Evolutionary conservation across 1,140 invertebrate genomes (phyloP), one percentile per base, ranked within the genome.

Genomic region (Geopemphigus sp.): DNA sequence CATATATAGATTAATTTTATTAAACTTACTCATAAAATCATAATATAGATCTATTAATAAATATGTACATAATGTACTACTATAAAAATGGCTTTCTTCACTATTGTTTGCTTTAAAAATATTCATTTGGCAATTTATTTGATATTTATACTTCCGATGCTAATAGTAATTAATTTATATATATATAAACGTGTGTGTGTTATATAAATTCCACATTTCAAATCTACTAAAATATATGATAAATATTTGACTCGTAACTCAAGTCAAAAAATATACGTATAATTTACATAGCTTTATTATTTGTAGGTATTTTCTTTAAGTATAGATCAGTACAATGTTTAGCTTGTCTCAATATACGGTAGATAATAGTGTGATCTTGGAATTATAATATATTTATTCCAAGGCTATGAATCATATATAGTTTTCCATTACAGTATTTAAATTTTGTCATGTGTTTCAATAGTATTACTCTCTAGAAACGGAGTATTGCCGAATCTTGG

Each of bases 401-500:
- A 61, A 76, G 22, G 22, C n/a, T 45, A 56, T 57, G 5, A 76
- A 24, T 56, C 61, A 63, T 56, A 32, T 74, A 74, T 57, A 59
- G 56, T 57, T 76, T 76, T 47, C 6, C 54, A 57, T 61, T 59
- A 76, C 61, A 56, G 73, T 76, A 59, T 61, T 76, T 76, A 76
- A 45, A 61, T 59, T 57, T 24, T 76, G 73, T 76, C 54, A 32
- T 76, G 73, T 76, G 29, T 76, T 74, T 61, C 73, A 76, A 76
- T 89, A 90, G 89, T 90, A 88, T 89, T 90, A 88, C 90, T 90
- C 88, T 88, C 90, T 90, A 91, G 90, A 90, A 90, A 90, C 86
- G 90, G 90, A 89, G 89, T 89, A 87, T 88, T 90, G 86, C 89
- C 89, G 87, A 89, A 89, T 87, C 86, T 90, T 87, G 90, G 90